Percentiles rank a stretch among this genome's conserved stretches.
Conservation (phyloP, 2,888 invertebrate species). For the Dasysyrphus albostriatus region DNA sequence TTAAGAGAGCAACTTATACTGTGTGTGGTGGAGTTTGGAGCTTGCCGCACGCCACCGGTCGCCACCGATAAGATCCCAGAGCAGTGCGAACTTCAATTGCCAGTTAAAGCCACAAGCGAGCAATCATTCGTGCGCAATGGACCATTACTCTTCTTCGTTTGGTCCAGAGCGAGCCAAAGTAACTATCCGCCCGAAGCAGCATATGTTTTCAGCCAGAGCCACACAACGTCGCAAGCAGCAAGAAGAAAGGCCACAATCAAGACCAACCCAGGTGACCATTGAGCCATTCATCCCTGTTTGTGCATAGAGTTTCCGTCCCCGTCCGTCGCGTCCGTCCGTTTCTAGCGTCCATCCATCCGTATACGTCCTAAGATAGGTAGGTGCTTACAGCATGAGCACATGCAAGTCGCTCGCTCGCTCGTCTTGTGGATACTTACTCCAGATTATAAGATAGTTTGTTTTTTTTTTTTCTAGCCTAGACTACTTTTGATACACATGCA, state of each 20-base stretch:
- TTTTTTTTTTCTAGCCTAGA: conserved; percentile 66
- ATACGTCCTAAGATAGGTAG: conserved; percentile 41
- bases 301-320: conserved; percentile 42
- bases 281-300: conserved; percentile 71
- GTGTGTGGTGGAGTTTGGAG: conserved; percentile 1
- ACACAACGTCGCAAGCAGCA: conserved; percentile 29
- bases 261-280: conserved; percentile 74
- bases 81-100: conserved; percentile 59
- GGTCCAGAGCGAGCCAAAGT: conserved; percentile 62
- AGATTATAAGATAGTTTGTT: conserved; percentile 64
- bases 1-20: conserved; percentile 46
- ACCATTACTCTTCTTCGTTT: conserved; percentile 74
- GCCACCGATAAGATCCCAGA: conserved; percentile 54
- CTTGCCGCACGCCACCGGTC: conserved; percentile 6
- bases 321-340: neutral
- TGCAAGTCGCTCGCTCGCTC: conserved; percentile 66
- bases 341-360: conserved; percentile 13
- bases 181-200: conserved; percentile 62
- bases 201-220: conserved; percentile 51
- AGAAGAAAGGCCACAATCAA: conserved; percentile 65
- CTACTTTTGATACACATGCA: conserved; percentile 74
- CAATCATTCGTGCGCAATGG: conserved; percentile 75
- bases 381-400: conserved; percentile 69
- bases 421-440: conserved; percentile 70
- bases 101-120: conserved; percentile 69